Base-by-base conservation (phyloP, 2,113 vertebrate genomes). In the Dipodomys stephensi region DNA sequence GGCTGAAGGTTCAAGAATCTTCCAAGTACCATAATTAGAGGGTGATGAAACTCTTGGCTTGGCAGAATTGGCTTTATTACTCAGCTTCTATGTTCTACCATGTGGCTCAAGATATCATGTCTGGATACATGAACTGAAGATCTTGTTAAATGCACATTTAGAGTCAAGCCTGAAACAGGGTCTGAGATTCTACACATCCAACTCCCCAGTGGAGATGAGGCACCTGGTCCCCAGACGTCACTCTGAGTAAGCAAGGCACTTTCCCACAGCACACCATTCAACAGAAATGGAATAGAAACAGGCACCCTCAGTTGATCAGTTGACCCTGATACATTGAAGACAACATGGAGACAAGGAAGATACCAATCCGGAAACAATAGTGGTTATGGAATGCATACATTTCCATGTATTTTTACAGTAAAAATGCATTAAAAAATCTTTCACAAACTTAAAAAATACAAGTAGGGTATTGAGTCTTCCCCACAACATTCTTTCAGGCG, bases 351-450 rank as follows among this genome's bases (percentile, higher is more conserved):
- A 95, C 76, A 94, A 96, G 39, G 92, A 97, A 95, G 69, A 79
- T 49, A 94, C 1, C 96, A 96, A 94, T 67, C 67, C 86, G 92
- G 95, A 97, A 94, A 39, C 79, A 83, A 79, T 12, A 23, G 53
- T 95, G 79, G 60, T 94, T 96, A 94, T 73, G 90, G 88, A 95
- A 60, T 10, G 30, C 23, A 80, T 44, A 96, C 44, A 92, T 81
- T 87, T 94, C 83, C 95, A 94, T 84, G 80, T 71, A 92, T 92
- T 89, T 97, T 96, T 93, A 95, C 86, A 93, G 27, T 93, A 94
- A 97, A 97, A 97, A 97, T 77, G 91, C 89, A 97, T 4, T 92
- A 94, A 96, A 94, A 90, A 96, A 96, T 95, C 83, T 95, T 96
- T 90, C 78, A 80, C 44, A 95, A 96, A 97, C 94, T 93, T 96